Conservation (phyloP, 2,888 invertebrate genomes). For the Melanargia galathea region DNA sequence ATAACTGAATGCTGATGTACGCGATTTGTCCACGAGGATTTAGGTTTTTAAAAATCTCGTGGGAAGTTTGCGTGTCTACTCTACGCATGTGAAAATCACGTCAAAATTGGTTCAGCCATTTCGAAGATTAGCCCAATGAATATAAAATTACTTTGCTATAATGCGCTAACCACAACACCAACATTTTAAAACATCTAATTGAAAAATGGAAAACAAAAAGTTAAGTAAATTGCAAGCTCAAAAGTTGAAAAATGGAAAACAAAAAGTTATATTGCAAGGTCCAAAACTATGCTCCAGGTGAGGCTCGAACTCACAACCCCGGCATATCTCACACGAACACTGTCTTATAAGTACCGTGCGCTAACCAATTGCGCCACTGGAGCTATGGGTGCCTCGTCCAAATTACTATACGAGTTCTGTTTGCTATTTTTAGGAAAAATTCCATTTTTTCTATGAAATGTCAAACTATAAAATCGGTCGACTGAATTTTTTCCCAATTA, state of each 20-base stretch:
- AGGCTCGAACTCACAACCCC: constrained; percentile 99
- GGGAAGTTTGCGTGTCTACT: too few relatives aligned
- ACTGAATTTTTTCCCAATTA: background rate
- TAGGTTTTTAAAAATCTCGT: too few relatives aligned
- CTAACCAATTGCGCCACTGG: constrained; percentile 99
- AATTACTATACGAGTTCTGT: constrained; percentile 51
- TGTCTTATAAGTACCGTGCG: constrained; percentile 99
- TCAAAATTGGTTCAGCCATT: too few relatives aligned
- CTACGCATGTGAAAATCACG: too few relatives aligned
- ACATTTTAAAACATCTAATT: too few relatives aligned
- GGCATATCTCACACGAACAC: constrained; percentile 97
- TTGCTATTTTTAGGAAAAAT: constrained; percentile 2
- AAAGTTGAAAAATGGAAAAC: background rate
- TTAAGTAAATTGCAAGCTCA: too few relatives aligned
- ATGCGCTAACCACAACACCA: too few relatives aligned
- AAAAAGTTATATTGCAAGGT: background rate
- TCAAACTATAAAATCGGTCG: constrained; percentile 12
- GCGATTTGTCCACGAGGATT: too few relatives aligned
- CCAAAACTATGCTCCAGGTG: constrained; percentile 94
- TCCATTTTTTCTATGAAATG: constrained; percentile 10
- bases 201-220: too few relatives aligned
- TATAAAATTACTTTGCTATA: too few relatives aligned
- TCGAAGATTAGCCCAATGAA: too few relatives aligned
- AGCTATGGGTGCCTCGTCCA: constrained; percentile 76
- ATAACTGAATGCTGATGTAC: too few relatives aligned